phyloP scores from a whole-genome alignment of 1,140 invertebrate species.

The Halyomorpha halys region DNA sequence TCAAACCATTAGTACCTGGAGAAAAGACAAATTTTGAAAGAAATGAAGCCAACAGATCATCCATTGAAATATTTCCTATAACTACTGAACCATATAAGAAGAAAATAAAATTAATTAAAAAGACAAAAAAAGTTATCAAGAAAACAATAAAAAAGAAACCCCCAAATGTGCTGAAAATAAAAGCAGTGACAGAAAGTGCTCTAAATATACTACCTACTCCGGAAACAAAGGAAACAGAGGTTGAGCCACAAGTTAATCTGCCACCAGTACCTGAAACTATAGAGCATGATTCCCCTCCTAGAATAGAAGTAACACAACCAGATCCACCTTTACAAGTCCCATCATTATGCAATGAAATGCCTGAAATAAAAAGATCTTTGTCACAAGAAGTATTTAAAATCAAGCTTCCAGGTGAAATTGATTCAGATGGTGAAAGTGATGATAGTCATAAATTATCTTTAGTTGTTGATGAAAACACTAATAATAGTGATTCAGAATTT shows the following conservation, averaged over 20 bases:
- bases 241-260: background rate
- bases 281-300: background rate
- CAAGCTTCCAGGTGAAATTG: slow-evolving; percentile 40
- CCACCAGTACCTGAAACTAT: background rate
- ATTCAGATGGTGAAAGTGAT: slow-evolving; percentile 44
- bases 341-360: background rate
- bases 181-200: background rate
- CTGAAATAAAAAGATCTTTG: background rate
- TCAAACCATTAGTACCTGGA: slow-evolving; percentile 8
- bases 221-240: background rate
- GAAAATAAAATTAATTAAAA: background rate
- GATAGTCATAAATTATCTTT: slow-evolving; percentile 45
- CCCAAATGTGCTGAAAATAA: background rate
- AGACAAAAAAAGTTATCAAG: background rate
- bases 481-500: slow-evolving; percentile 23
- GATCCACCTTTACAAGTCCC: background rate
- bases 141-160: slow-evolving; percentile 4
- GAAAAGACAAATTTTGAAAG: background rate
- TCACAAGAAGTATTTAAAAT: slow-evolving; percentile 39
- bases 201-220: background rate
- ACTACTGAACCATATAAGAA: background rate
- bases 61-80: slow-evolving; percentile 13
- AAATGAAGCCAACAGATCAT: background rate
- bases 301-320: too few species aligned
- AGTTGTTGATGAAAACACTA: slow-evolving; percentile 33